These are phyloP conservation scores for Frankliniella fusca DNA, from an alignment of 2,888 invertebrate genomes.

Conservation along the genomic window DNA sequence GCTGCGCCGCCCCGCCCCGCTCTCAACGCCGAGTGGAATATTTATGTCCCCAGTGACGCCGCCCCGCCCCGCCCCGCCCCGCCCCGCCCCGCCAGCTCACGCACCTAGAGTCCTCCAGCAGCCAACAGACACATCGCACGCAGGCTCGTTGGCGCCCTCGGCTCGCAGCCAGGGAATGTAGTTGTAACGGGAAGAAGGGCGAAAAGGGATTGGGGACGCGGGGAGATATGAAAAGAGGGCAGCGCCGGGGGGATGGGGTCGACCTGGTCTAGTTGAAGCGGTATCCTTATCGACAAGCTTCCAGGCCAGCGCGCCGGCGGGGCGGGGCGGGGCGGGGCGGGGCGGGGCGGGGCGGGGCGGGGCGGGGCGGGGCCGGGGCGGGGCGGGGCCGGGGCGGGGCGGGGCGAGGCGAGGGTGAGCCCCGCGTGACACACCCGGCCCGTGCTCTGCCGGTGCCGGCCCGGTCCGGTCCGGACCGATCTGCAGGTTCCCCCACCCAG, in stretches of 20 bases:
- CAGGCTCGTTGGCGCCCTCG: neutral
- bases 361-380: too few species aligned
- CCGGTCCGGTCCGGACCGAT: too few species aligned
- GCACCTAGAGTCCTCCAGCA: neutral
- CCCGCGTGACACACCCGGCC: too few species aligned
- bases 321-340: too few species aligned
- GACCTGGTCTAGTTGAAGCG: neutral
- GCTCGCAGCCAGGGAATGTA: neutral
- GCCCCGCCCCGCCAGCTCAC: neutral
- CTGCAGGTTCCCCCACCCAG: too few species aligned
- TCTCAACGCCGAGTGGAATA: neutral
- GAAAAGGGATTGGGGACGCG: neutral
- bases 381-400: too few species aligned
- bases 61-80: neutral
- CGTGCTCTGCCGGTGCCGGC: too few species aligned
- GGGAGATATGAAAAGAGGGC: neutral
- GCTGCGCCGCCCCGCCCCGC: neutral
- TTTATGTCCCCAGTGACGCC: neutral
- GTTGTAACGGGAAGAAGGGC: neutral
- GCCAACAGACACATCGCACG: too few species aligned
- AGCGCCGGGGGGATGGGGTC: neutral
- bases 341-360: too few species aligned
- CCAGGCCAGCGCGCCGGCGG: neutral
- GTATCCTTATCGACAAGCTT: neutral
- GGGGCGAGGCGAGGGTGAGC: too few species aligned